A percentile compares a stretch with the other conserved stretches of the same genome.
These are phyloP conservation scores for Oreotrochilus melanogaster DNA, from an alignment of 2,113 vertebrate species.

Conservation along the genomic window DNA sequence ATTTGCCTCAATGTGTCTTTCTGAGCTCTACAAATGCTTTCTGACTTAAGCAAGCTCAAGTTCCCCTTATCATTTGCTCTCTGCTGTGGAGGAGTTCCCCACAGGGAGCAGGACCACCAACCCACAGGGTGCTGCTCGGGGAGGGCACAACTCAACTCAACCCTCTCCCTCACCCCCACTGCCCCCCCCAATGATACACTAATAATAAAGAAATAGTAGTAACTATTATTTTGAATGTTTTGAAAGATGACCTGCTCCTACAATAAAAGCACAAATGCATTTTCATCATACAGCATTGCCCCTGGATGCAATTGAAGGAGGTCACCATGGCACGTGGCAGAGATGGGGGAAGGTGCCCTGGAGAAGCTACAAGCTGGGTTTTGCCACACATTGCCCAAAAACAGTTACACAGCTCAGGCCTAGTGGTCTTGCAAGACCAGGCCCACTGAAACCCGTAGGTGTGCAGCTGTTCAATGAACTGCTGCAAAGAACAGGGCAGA, in stretches of 20 bases:
- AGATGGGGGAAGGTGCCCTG: not conserved
- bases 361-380: not conserved
- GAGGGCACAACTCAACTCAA: not conserved
- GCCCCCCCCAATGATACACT: fast-evolving
- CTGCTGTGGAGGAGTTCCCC: not conserved
- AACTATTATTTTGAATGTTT: not conserved
- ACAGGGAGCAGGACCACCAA: fast-evolving
- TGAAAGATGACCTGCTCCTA: not conserved
- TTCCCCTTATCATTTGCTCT: not conserved
- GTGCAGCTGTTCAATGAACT: not conserved
- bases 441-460: not conserved
- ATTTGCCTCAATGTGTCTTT: not conserved
- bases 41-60: not conserved
- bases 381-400: not conserved
- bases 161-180: not conserved
- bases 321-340: not conserved
- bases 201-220: not conserved
- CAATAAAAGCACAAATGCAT: not conserved
- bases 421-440: not conserved
- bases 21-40: not conserved
- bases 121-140: not conserved
- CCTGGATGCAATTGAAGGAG: fast-evolving
- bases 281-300: not conserved
- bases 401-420: fast-evolving
- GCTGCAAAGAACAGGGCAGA: not conserved